These are phyloP conservation scores for Urophycis tenuis DNA, from an alignment of 2,797 vertebrate species.

Conservation along the genomic window DNA sequence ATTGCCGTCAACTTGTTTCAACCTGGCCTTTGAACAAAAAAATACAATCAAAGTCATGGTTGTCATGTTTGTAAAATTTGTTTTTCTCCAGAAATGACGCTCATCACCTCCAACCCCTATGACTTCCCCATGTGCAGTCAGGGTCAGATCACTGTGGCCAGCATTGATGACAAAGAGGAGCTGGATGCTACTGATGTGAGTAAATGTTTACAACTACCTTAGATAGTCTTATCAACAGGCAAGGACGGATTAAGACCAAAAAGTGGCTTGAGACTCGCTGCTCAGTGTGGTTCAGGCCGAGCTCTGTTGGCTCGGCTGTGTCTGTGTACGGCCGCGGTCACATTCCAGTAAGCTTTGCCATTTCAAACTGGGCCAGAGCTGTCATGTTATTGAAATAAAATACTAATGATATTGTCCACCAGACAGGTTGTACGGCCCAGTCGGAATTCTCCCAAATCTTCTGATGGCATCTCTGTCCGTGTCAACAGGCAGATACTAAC, in stretches of 20 bases:
- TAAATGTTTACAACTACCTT: constrained; percentile 4
- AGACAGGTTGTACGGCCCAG: too few species aligned
- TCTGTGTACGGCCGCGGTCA: background rate
- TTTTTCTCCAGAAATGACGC: constrained; percentile 71
- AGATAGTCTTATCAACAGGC: background rate
- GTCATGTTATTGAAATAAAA: too few species aligned
- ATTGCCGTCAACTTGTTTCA: too few species aligned
- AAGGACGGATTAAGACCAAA: too few species aligned
- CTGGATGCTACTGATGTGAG: constrained; percentile 85
- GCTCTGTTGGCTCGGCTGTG: too few species aligned
- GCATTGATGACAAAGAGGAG: constrained; percentile 84
- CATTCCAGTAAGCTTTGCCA: background rate
- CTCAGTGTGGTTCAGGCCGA: too few species aligned
- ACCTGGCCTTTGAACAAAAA: background rate
- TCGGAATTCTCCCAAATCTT: background rate
- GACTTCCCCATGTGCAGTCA: constrained; percentile 80
- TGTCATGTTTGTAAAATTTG: background rate
- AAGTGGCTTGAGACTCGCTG: too few species aligned
- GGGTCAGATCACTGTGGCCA: constrained; percentile 84
- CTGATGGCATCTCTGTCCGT: too few species aligned
- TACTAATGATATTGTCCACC: too few species aligned
- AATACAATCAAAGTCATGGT: background rate
- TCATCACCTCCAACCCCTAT: constrained; percentile 84
- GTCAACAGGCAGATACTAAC: background rate
- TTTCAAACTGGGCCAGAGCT: background rate